These are phyloP conservation scores for Phrynocephalus forsythii DNA, from an alignment of 2,797 vertebrate genomes.

Conservation along the genomic window DNA sequence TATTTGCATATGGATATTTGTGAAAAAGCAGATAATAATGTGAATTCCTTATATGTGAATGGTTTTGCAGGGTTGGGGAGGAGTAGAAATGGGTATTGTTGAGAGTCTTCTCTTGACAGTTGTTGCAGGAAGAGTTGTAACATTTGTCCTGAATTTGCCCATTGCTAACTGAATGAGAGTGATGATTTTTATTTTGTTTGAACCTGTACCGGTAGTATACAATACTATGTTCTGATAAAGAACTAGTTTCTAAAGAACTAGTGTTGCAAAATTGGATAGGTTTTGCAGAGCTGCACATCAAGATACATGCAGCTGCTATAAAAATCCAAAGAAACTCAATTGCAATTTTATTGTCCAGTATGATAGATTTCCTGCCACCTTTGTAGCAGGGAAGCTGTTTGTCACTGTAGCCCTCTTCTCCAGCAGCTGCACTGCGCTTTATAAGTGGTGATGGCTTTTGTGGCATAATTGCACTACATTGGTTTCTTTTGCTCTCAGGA, in stretches of 20 bases:
- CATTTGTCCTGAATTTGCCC: conserved; percentile 52
- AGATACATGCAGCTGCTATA: conserved; percentile 95
- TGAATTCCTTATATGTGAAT: not conserved
- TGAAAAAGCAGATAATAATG: not conserved
- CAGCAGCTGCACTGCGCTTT: conserved; percentile 84
- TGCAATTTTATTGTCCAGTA: conserved; percentile 99
- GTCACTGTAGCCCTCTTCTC: conserved; percentile 94
- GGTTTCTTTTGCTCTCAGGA: conserved; percentile 54
- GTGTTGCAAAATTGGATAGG: conserved; percentile 80
- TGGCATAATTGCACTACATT: conserved; percentile 67
- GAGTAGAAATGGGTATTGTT: conserved; percentile 46
- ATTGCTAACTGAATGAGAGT: conserved; percentile 80
- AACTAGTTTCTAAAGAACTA: conserved; percentile 74
- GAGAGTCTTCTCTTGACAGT: conserved; percentile 52
- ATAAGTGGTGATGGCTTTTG: conserved; percentile 73
- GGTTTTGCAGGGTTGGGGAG: conserved; percentile 15
- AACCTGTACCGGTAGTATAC: conserved; percentile 75
- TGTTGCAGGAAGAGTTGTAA: conserved; percentile 59
- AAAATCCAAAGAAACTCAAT: conserved; percentile 99
- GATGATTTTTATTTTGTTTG: conserved; percentile 77
- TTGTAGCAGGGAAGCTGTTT: conserved; percentile 97
- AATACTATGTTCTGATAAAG: conserved; percentile 77
- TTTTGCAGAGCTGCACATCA: conserved; percentile 85
- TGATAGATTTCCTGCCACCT: conserved; percentile 99
- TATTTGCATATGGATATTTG: not conserved